These are phyloP conservation scores for Rattus rattus DNA, from an alignment of 2,113 vertebrate genomes.

Conservation along the genomic window DNA sequence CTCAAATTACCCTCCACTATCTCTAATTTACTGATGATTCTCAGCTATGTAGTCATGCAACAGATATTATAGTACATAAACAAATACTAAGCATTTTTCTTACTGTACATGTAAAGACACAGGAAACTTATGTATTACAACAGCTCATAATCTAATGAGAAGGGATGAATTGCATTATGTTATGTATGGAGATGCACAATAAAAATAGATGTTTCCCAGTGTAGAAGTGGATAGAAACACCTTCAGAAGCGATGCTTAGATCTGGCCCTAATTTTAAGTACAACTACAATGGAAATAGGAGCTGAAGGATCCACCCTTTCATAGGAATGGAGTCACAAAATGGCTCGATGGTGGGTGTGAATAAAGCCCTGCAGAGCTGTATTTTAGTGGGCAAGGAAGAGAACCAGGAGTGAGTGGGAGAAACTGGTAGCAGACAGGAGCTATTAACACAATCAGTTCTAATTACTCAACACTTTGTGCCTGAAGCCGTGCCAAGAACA, in stretches of 20 bases:
- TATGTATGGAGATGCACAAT: not conserved
- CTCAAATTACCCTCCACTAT: not conserved
- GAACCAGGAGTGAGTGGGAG: not conserved
- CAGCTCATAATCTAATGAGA: not conserved
- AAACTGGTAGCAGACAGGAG: not conserved
- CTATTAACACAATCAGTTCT: not conserved
- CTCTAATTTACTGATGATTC: slow-evolving; percentile 20
- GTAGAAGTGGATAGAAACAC: not conserved
- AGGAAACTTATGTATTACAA: not conserved
- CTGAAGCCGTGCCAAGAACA: not conserved
- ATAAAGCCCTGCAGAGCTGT: not conserved
- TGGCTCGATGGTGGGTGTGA: not conserved
- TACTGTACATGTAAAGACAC: not conserved
- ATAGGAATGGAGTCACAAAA: not conserved
- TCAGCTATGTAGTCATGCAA: not conserved
- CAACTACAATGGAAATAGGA: not conserved
- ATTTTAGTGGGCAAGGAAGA: not conserved
- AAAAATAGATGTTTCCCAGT: not conserved
- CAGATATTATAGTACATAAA: not conserved
- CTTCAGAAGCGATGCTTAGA: not conserved
- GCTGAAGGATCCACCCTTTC: not conserved
- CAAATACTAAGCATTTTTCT: not conserved
- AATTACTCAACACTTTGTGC: not conserved
- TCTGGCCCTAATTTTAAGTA: not conserved
- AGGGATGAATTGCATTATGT: not conserved